Conservation (phyloP, 2,888 invertebrate species). For the Miltochrista miniata region DNA sequence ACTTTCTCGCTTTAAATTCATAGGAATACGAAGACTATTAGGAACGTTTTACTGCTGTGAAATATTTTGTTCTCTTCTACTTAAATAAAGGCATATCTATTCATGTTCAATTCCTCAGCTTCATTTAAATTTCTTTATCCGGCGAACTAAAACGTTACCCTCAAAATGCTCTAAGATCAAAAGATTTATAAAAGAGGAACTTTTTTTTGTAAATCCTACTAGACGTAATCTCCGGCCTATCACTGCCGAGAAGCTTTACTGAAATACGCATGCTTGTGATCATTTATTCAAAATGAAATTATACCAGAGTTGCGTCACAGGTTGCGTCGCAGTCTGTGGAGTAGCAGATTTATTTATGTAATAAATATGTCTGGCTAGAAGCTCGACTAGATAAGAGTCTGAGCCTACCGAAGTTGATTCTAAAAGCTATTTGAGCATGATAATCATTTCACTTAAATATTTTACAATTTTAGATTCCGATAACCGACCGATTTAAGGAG, state of each 20-base stretch:
- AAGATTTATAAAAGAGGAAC: background rate
- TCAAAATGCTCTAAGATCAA: background rate
- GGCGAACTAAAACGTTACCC: no score
- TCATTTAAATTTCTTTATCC: no score
- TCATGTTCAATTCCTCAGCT: no score
- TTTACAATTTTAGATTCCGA: no score
- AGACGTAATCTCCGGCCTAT: constrained; percentile 1
- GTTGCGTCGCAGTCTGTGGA: background rate
- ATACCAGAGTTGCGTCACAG: background rate
- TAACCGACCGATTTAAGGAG: no score
- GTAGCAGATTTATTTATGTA: background rate
- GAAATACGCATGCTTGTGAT: background rate
- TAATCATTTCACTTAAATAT: no score
- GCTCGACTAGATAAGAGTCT: background rate
- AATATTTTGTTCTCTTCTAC: no score
- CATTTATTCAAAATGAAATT: constrained; percentile 5
- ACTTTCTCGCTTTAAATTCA: no score
- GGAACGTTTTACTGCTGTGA: no score
- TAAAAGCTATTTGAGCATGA: no score
- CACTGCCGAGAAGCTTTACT: background rate
- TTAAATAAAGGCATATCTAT: no score
- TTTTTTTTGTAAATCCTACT: background rate
- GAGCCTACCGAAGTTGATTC: background rate
- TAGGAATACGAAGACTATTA: no score
- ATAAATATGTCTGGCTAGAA: background rate